Evolutionary conservation across 1,140 invertebrate species (phyloP).

Genomic region (Theocolax elegans): DNA sequence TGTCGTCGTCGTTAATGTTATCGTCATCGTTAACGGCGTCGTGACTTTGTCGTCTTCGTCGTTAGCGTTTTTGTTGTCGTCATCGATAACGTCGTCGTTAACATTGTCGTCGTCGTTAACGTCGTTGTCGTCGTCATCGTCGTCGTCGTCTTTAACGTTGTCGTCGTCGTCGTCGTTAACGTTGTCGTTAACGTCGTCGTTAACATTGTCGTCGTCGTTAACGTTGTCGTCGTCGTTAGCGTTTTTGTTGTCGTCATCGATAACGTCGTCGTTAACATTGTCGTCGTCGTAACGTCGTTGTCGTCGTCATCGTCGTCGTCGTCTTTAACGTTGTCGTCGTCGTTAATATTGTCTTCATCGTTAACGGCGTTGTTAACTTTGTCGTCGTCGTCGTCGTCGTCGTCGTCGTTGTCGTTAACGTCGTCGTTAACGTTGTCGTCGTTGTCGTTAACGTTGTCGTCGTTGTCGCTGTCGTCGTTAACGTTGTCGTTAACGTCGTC

Average conservation of each 20-base stretch:
- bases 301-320: constrained; percentile 3
- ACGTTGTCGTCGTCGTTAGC: neutral
- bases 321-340: constrained; percentile 1
- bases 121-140: constrained; percentile 9
- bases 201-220: neutral
- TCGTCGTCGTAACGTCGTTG: constrained; percentile 4
- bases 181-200: neutral
- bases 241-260: neutral
- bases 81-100: constrained; percentile 2
- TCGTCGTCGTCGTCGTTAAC: constrained; percentile 3
- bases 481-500: neutral
- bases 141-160: constrained; percentile 1
- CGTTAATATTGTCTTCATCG: constrained; percentile 3
- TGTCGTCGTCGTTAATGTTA: too few relatives aligned
- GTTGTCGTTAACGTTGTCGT: neutral
- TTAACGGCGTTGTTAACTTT: neutral
- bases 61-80: neutral
- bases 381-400: neutral
- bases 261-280: neutral
- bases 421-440: constrained; percentile 1
- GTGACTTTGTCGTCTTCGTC: neutral
- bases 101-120: constrained; percentile 2
- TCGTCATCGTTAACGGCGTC: too few relatives aligned
- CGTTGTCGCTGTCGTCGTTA: neutral
- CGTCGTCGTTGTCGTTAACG: constrained; percentile 2